These are phyloP conservation scores for Ennomos quercinarius DNA, from an alignment of 2,888 invertebrate species.

Conservation along the genomic window DNA sequence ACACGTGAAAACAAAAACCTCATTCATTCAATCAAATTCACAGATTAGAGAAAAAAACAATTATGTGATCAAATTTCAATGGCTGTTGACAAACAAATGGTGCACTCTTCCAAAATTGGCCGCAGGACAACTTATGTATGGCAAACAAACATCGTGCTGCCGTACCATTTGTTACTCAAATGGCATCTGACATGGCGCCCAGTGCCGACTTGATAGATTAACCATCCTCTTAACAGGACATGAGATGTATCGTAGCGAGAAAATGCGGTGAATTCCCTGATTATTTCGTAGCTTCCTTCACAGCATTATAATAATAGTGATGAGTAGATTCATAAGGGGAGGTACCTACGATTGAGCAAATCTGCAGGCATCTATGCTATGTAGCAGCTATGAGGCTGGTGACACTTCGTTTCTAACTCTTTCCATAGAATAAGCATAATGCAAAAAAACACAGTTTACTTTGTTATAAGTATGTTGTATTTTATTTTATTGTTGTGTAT, in stretches of 20 bases:
- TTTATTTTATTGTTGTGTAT: too few relatives aligned
- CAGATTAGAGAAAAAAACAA: too few relatives aligned
- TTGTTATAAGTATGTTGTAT: too few relatives aligned
- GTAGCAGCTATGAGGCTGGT: too few relatives aligned
- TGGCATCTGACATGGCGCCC: slow-evolving; percentile 50
- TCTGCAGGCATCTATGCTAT: too few relatives aligned
- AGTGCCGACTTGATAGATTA: slow-evolving; percentile 64
- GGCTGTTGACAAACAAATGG: slow-evolving; percentile 5
- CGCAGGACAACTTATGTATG: slow-evolving; percentile 2
- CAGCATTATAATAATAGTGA: not conserved
- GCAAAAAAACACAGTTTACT: too few relatives aligned
- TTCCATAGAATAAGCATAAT: too few relatives aligned
- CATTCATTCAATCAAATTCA: too few relatives aligned
- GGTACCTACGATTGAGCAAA: too few relatives aligned
- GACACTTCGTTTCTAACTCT: too few relatives aligned
- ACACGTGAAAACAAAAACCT: too few relatives aligned
- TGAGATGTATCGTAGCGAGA: slow-evolving; percentile 17
- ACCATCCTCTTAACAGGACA: slow-evolving; percentile 45
- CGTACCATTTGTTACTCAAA: slow-evolving; percentile 62
- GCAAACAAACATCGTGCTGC: slow-evolving; percentile 19
- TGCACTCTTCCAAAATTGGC: slow-evolving; percentile 11
- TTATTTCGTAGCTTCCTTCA: not conserved
- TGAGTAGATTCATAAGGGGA: not conserved
- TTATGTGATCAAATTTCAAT: too few relatives aligned
- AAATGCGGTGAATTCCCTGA: slow-evolving; percentile 6